Evolutionary conservation across 2,888 invertebrate species (phyloP).

Genomic region (Chironomus tentans): DNA sequence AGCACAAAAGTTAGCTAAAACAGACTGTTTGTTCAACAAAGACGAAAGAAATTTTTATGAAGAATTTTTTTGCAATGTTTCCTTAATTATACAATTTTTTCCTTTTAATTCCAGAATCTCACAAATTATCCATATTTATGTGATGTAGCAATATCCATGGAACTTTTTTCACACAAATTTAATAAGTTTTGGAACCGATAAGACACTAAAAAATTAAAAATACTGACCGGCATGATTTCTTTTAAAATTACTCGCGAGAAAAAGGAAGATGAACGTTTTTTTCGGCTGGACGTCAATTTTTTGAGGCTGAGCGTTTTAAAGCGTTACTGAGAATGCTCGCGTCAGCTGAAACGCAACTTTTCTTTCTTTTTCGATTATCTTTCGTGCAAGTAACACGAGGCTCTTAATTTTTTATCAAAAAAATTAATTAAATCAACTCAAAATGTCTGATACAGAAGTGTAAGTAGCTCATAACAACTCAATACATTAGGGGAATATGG

Average conservation of each 20-base stretch:
- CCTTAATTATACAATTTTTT: too few species aligned
- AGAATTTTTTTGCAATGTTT: too few species aligned
- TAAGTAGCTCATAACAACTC: conserved; percentile 47
- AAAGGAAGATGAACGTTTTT: conserved; percentile 6
- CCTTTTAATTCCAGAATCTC: too few species aligned
- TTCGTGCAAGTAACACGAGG: conserved; percentile 33
- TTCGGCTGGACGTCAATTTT: background rate
- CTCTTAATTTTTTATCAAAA: conserved; percentile 30
- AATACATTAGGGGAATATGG: background rate
- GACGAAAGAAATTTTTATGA: too few species aligned
- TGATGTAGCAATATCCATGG: background rate
- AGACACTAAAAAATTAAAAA: conserved; percentile 17
- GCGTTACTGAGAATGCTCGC: background rate
- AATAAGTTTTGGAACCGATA: background rate
- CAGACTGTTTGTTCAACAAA: too few species aligned
- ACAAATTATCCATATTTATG: too few species aligned
- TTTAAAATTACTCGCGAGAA: conserved; percentile 31
- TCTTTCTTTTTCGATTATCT: conserved; percentile 12
- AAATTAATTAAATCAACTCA: conserved; percentile 36
- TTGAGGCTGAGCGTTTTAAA: too few species aligned
- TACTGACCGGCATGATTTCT: conserved; percentile 44
- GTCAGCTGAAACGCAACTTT: background rate
- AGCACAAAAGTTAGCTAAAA: too few species aligned
- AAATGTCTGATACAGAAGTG: conserved; percentile 77
- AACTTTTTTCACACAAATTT: background rate